phyloP scores from a whole-genome alignment of 2,797 vertebrate genomes.

The Fringilla coelebs region DNA sequence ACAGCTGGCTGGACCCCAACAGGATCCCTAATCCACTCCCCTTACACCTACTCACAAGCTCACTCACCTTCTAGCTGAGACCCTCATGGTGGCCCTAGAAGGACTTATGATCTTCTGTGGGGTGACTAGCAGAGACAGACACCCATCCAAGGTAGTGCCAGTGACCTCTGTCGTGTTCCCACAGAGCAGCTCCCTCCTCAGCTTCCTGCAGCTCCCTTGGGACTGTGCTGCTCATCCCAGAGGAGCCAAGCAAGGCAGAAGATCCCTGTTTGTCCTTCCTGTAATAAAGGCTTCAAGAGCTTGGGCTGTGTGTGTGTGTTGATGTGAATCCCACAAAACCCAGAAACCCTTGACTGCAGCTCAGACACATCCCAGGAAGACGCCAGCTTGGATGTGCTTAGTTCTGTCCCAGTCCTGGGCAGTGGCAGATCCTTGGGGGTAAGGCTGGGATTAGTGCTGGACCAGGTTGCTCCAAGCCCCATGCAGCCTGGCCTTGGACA shows the following conservation, averaged over 20 bases:
- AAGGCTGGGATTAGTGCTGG: neutral
- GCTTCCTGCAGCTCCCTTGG: neutral
- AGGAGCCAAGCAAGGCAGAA: neutral
- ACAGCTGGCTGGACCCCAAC: neutral
- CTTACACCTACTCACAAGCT: neutral
- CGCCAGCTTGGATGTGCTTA: neutral
- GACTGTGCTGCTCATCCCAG: neutral
- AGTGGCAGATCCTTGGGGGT: neutral
- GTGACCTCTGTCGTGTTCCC: fast-evolving
- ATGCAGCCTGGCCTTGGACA: neutral
- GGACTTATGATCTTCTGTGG: fast-evolving
- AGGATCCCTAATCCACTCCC: neutral
- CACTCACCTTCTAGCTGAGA: neutral
- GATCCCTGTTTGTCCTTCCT: neutral
- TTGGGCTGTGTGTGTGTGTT: neutral
- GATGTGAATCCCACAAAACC: neutral
- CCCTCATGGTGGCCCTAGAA: neutral
- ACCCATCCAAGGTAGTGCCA: fast-evolving
- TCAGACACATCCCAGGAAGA: neutral
- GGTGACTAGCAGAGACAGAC: neutral
- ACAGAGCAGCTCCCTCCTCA: neutral
- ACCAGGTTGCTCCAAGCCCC: neutral
- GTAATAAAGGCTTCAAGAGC: conserved; percentile 8
- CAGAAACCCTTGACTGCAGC: neutral
- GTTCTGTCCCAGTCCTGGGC: neutral